phyloP scores from a whole-genome alignment of 2,797 vertebrate genomes.

The Clarias pachynema region DNA sequence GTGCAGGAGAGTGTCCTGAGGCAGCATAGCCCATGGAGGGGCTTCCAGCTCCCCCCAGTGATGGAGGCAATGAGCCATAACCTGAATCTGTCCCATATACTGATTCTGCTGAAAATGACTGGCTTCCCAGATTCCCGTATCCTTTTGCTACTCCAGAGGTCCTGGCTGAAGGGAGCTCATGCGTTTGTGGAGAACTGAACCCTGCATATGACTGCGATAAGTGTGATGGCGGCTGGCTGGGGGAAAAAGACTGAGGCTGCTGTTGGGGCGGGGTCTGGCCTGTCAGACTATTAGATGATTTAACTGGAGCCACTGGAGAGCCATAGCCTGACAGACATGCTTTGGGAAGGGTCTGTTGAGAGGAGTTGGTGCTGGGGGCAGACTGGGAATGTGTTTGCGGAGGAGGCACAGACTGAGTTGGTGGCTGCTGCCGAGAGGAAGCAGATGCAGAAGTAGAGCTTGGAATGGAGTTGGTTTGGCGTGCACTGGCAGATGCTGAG shows the following conservation, averaged over 20 bases:
- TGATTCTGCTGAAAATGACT: slow-evolving; percentile 76
- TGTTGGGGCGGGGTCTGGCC: slow-evolving; percentile 76
- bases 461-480: slow-evolving; percentile 62
- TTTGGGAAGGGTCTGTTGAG: slow-evolving; percentile 75
- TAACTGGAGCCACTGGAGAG: slow-evolving; percentile 82
- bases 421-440: slow-evolving; percentile 80
- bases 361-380: slow-evolving; percentile 70
- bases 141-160: slow-evolving; percentile 71
- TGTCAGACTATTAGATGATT: slow-evolving; percentile 79
- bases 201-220: slow-evolving; percentile 81
- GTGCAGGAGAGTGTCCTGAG: slow-evolving; percentile 90
- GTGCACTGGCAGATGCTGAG: slow-evolving; percentile 78
- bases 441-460: slow-evolving; percentile 77
- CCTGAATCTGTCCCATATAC: slow-evolving; percentile 78
- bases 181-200: slow-evolving; percentile 87
- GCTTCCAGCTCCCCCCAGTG: slow-evolving; percentile 84
- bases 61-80: slow-evolving; percentile 79
- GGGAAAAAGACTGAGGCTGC: slow-evolving; percentile 81
- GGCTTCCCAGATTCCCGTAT: slow-evolving; percentile 76
- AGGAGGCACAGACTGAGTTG: slow-evolving; percentile 79
- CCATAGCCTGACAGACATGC: slow-evolving; percentile 79
- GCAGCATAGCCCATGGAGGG: slow-evolving; percentile 87
- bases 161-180: slow-evolving; percentile 82
- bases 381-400: slow-evolving; percentile 76
- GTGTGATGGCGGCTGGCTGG: slow-evolving; percentile 78